A percentile compares a stretch with the other conserved stretches of the same genome.
Evolutionary conservation across 2,888 invertebrate genomes (phyloP).

Genomic region (Gandaritis pyraliata): DNA sequence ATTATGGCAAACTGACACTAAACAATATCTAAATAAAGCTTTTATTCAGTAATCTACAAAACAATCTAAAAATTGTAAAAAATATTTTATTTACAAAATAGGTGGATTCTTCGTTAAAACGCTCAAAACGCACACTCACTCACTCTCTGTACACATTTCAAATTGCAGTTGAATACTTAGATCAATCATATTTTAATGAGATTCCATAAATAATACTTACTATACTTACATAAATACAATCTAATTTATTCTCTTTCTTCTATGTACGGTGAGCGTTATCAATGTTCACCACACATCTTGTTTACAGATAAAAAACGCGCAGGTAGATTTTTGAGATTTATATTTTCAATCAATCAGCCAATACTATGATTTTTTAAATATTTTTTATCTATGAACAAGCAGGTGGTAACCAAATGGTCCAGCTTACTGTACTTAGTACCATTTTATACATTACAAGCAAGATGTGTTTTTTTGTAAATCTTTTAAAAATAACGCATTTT

Average conservation of each 20-base stretch:
- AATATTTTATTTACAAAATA: slow-evolving; percentile 78
- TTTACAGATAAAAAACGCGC: too few relatives aligned
- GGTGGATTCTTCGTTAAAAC: slow-evolving; percentile 83
- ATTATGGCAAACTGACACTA: slow-evolving; percentile 74
- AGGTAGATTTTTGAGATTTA: too few relatives aligned
- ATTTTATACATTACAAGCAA: too few relatives aligned
- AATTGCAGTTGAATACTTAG: slow-evolving; percentile 35
- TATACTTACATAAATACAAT: slow-evolving; percentile 4
- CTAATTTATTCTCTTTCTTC: neutral
- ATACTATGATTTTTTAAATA: too few relatives aligned
- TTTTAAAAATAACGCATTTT: neutral
- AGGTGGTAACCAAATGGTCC: too few relatives aligned
- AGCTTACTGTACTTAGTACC: too few relatives aligned
- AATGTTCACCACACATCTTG: too few relatives aligned
- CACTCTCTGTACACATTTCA: slow-evolving; percentile 59
- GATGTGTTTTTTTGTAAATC: neutral
- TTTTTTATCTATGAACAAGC: too few relatives aligned
- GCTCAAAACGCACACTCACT: slow-evolving; percentile 69
- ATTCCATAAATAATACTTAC: slow-evolving; percentile 13
- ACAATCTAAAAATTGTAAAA: slow-evolving; percentile 75
- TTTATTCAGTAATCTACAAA: slow-evolving; percentile 64
- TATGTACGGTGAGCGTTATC: neutral
- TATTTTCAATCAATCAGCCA: too few relatives aligned
- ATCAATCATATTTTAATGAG: slow-evolving; percentile 19
- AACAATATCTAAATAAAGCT: slow-evolving; percentile 77